Conservation (phyloP, 2,888 invertebrate species). For the Choristoneura rosaceana region DNA sequence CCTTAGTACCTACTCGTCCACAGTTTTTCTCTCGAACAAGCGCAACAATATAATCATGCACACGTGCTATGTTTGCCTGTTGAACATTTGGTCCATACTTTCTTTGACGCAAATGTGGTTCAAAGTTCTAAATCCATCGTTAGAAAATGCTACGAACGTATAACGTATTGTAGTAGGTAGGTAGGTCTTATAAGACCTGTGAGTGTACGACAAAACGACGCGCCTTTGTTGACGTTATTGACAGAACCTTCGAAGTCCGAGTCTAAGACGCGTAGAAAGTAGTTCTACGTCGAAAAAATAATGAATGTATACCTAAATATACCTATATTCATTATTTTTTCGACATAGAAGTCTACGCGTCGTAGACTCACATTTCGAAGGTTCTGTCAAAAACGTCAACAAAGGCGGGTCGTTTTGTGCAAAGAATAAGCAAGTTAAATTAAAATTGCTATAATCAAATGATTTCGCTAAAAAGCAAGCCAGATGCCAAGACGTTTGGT, state of each 20-base stretch:
- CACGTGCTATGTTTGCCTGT: background rate
- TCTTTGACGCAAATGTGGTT: background rate
- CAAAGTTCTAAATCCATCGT: background rate
- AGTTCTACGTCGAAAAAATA: too few species aligned
- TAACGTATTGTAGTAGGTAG: too few species aligned
- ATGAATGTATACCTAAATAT: too few species aligned
- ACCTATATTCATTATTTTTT: too few species aligned
- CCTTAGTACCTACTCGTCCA: background rate
- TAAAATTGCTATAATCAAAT: background rate
- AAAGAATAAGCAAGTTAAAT: background rate
- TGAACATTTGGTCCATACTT: background rate
- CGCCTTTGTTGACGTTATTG: too few species aligned
- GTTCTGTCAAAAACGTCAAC: background rate
- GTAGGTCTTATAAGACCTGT: too few species aligned
- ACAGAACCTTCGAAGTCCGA: too few species aligned
- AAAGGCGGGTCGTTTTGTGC: background rate
- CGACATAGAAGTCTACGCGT: background rate
- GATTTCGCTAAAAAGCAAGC: background rate
- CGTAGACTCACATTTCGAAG: background rate
- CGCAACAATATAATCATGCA: background rate
- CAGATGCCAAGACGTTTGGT: slow-evolving; percentile 33
- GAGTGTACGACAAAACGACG: too few species aligned
- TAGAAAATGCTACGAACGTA: too few species aligned
- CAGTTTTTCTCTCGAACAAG: background rate
- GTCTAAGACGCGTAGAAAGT: too few species aligned